Evolutionary conservation across 2,888 invertebrate species (phyloP).

Genomic region (Bursaphelenchus okinawaensis): DNA sequence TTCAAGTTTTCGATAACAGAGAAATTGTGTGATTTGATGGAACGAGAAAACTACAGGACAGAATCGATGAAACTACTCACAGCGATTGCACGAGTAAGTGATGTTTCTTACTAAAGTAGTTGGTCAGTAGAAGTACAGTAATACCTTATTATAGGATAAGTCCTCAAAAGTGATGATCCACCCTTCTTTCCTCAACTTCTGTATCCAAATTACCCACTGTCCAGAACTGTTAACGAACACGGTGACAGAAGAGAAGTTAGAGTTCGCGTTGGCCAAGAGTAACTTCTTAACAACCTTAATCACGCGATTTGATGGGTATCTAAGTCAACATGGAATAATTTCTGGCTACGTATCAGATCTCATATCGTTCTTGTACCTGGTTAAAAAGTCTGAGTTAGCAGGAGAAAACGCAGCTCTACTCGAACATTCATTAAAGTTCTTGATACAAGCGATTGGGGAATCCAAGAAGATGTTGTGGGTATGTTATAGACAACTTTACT

Average conservation of each 20-base stretch:
- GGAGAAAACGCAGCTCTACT: background rate
- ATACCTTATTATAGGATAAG: too few relatives aligned
- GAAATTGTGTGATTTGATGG: background rate
- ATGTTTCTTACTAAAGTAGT: background rate
- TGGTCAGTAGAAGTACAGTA: too few relatives aligned
- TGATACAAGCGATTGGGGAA: background rate
- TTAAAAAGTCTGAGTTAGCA: background rate
- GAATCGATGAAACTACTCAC: background rate
- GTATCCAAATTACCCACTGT: background rate
- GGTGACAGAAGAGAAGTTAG: background rate
- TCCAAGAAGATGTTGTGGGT: background rate
- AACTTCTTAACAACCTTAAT: background rate
- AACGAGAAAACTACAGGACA: background rate
- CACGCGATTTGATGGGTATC: background rate
- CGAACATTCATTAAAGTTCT: background rate
- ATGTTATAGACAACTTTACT: background rate
- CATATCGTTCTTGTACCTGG: background rate
- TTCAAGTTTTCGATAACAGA: background rate
- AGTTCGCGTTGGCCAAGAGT: background rate
- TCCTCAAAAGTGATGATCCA: background rate
- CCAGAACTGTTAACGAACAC: background rate
- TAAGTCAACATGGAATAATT: background rate
- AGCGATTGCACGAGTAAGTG: background rate
- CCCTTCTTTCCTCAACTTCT: background rate
- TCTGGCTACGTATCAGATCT: background rate